Evolutionary conservation across 2,888 invertebrate species (phyloP).

Genomic region (Trichogramma evanescens): DNA sequence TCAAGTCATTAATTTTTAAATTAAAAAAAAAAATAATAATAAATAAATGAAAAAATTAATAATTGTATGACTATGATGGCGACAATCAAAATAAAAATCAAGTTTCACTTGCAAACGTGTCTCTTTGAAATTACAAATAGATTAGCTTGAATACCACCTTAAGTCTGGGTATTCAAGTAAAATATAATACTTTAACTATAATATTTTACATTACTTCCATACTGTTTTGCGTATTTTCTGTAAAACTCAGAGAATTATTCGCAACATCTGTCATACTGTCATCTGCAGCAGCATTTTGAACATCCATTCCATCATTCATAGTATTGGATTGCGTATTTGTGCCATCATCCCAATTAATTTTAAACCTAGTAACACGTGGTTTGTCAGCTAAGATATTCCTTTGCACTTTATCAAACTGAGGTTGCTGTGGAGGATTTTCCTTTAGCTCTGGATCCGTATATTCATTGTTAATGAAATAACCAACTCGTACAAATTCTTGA

Average conservation of each 20-base stretch:
- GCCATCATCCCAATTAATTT: slow-evolving; percentile 91
- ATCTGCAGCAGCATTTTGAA: slow-evolving; percentile 33
- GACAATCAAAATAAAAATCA: background rate
- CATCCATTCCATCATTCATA: slow-evolving; percentile 39
- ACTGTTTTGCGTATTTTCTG: slow-evolving; percentile 44
- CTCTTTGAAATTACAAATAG: slow-evolving; percentile 3
- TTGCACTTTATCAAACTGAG: slow-evolving; percentile 85
- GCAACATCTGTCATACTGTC: slow-evolving; percentile 39
- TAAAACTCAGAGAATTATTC: slow-evolving; percentile 39
- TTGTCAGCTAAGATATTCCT: slow-evolving; percentile 52
- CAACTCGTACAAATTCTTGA: slow-evolving; percentile 94
- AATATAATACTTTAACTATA: slow-evolving; percentile 10
- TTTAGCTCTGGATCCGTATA: slow-evolving; percentile 87
- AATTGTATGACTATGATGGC: too few species aligned
- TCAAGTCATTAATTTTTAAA: background rate
- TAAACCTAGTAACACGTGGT: slow-evolving; percentile 91
- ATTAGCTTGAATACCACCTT: background rate
- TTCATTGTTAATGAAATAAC: slow-evolving; percentile 98
- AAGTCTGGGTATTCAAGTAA: background rate
- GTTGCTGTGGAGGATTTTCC: slow-evolving; percentile 89
- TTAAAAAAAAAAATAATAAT: background rate
- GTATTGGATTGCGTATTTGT: slow-evolving; percentile 37
- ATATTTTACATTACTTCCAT: slow-evolving; percentile 45
- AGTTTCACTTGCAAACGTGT: slow-evolving; percentile 2
- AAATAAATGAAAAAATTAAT: too few species aligned